These are phyloP conservation scores for Pomacea maculata DNA, from an alignment of 1,140 invertebrate species.

Conservation along the genomic window DNA sequence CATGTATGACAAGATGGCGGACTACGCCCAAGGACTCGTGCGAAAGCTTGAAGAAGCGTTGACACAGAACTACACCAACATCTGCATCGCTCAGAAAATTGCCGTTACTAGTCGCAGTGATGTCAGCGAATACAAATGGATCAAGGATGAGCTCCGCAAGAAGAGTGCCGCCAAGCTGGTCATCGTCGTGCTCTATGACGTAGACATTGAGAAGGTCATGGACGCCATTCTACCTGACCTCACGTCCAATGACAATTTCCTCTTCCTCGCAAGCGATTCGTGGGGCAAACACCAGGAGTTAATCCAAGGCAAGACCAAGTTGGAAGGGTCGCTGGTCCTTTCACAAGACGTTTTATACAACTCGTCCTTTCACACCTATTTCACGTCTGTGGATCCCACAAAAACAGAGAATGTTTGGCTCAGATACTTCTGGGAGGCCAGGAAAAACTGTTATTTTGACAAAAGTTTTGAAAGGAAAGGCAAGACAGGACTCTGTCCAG, in stretches of 20 bases:
- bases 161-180: conserved; percentile 20
- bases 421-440: conserved; percentile 15
- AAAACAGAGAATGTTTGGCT: conserved; percentile 10
- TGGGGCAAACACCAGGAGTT: conserved; percentile 13
- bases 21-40: conserved; percentile 25
- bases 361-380: neutral
- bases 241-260: neutral
- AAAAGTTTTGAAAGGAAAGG: conserved; percentile 15
- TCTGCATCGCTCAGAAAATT: conserved; percentile 41
- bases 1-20: conserved; percentile 24
- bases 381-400: neutral
- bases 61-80: neutral
- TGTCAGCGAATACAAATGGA: conserved; percentile 7
- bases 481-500: conserved; percentile 4
- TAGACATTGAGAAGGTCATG: conserved; percentile 5
- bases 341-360: conserved; percentile 6
- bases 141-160: conserved; percentile 15
- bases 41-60: conserved; percentile 14
- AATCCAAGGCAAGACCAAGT: neutral
- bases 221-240: neutral
- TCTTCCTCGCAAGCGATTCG: conserved; percentile 14
- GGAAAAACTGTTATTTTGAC: conserved; percentile 8
- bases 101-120: neutral
- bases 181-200: conserved; percentile 19
- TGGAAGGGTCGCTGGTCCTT: conserved; percentile 11